Percentiles rank a stretch among this genome's conserved stretches.
phyloP scores from a whole-genome alignment of 2,888 invertebrate species.

The Eledona agricola region DNA sequence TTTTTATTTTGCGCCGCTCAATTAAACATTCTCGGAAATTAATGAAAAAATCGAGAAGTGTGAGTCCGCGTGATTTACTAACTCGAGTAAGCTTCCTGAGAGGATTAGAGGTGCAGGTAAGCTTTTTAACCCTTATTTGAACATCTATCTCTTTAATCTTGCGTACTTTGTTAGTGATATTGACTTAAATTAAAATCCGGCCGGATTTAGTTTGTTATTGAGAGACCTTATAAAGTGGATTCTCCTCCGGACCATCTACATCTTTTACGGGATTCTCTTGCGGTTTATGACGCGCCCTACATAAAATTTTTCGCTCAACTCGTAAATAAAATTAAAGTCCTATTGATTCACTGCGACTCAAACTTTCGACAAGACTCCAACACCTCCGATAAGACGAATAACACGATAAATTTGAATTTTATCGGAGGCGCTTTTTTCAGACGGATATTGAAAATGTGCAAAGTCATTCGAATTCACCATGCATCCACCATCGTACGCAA shows the following conservation, averaged over 20 bases:
- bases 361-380: no score
- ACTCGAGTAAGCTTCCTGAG: slow-evolving; percentile 41
- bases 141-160: slow-evolving; percentile 49
- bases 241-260: slow-evolving; percentile 32
- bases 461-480: slow-evolving; percentile 49
- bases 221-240: slow-evolving; percentile 31
- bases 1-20: slow-evolving; percentile 3
- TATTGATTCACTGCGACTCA: no score
- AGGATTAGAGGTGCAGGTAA: slow-evolving; percentile 47
- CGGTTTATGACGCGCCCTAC: slow-evolving; percentile 28
- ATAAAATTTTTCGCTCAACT: slow-evolving; percentile 21
- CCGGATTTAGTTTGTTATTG: slow-evolving; percentile 43
- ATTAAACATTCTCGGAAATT: background rate
- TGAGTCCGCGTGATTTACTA: slow-evolving; percentile 46
- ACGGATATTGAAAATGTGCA: slow-evolving; percentile 50
- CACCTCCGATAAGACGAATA: slow-evolving; percentile 34
- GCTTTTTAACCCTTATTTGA: slow-evolving; percentile 50
- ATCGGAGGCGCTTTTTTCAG: slow-evolving; percentile 41
- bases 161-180: slow-evolving; percentile 46
- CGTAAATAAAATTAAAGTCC: slow-evolving; percentile 31
- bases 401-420: slow-evolving; percentile 38
- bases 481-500: slow-evolving; percentile 46
- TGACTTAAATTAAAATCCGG: slow-evolving; percentile 47
- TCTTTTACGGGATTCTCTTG: slow-evolving; percentile 33
- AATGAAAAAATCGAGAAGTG: background rate